Evolutionary conservation across 1,140 invertebrate species (phyloP), one percentile per base, ranked within the genome.

Genomic region (Steinernema feltiae): DNA sequence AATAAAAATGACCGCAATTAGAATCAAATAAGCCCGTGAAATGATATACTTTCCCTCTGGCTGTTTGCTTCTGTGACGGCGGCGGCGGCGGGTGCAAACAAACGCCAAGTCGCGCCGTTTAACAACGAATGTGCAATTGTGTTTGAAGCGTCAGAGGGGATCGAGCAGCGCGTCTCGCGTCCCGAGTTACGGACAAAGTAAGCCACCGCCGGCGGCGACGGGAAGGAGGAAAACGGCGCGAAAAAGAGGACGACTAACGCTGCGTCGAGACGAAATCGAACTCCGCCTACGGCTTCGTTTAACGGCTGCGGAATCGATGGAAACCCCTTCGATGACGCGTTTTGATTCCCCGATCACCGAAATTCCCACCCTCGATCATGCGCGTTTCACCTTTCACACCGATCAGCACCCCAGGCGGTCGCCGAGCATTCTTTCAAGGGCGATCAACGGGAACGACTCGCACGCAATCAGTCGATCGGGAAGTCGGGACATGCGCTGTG

Each of bases 281-380:
- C 53, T 27, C 53, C 53, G 53, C 53, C 53, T n/a, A n/a, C n/a
- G n/a, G n/a, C n/a, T 63, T 63, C 53, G 53, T 63, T 63, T 63
- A 15, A 15, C 15, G 24, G 24, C 12, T 3, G 15, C 24, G 53
- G 24, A 63, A 63, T 17, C 53, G 53, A 63, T 17, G 53, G 53
- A 27, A 63, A 63, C 15, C 53, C 53, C 53, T n/a, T n/a, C n/a
- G n/a, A n/a, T n/a, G n/a, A n/a, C n/a, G n/a, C n/a, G n/a, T n/a
- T n/a, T n/a, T n/a, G n/a, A n/a, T n/a, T n/a, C n/a, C n/a, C n/a
- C n/a, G n/a, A n/a, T n/a, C n/a, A n/a, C n/a, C n/a, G n/a, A n/a
- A n/a, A n/a, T n/a, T n/a, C n/a, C n/a, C n/a, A n/a, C n/a, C n/a
- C n/a, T n/a, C n/a, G n/a, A n/a, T n/a, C n/a, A n/a, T n/a, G n/a